Conservation (phyloP, 2,888 invertebrate genomes). For the Lithophane leautieri region DNA sequence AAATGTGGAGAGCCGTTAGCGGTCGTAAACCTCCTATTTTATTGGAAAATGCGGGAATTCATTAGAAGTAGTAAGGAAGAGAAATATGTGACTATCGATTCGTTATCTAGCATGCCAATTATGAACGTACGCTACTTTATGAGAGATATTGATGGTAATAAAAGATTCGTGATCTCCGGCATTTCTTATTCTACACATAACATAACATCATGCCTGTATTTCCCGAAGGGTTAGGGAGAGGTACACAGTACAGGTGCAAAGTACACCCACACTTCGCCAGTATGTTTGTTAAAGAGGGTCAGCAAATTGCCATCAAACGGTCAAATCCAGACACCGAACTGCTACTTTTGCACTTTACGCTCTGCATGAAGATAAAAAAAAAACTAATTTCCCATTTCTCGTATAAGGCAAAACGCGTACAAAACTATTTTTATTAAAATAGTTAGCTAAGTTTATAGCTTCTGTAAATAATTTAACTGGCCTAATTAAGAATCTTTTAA, state of each 20-base stretch:
- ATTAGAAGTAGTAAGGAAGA: slow-evolving; percentile 38
- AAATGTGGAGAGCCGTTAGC: slow-evolving; percentile 51
- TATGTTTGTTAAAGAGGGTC: too few relatives aligned
- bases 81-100: slow-evolving; percentile 17
- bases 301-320: too few relatives aligned
- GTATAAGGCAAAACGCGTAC: not conserved
- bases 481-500: slow-evolving; percentile 21
- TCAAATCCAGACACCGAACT: not conserved
- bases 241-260: too few relatives aligned
- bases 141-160: not conserved
- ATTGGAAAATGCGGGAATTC: slow-evolving; percentile 42
- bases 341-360: not conserved
- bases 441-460: not conserved
- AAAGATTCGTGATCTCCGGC: not conserved
- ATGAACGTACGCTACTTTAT: not conserved
- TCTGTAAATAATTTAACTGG: slow-evolving; percentile 12
- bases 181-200: not conserved
- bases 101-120: not conserved
- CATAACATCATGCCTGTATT: not conserved
- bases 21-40: slow-evolving; percentile 51
- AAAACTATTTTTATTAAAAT: slow-evolving; percentile 2
- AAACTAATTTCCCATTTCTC: not conserved
- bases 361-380: not conserved
- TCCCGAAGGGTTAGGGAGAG: not conserved
- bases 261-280: not conserved